Conservation (phyloP, 2,888 invertebrate species). For the Hofmannophila pseudospretella region DNA sequence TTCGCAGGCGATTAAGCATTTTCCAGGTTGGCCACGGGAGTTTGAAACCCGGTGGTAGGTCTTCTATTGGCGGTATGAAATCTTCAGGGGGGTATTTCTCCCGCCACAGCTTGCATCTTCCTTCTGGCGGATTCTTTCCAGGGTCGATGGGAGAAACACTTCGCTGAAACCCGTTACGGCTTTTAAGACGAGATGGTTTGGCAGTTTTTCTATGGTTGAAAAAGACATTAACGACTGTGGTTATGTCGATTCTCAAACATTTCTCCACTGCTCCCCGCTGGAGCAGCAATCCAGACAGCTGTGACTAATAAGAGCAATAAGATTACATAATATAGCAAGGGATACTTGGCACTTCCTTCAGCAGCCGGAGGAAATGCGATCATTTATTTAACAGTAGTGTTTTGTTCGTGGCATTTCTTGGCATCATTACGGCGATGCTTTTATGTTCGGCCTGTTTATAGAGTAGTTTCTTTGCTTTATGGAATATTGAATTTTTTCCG, state of each 20-base stretch:
- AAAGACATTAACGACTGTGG: conserved; percentile 25
- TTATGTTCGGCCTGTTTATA: conserved; percentile 3
- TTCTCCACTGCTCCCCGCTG: conserved; percentile 8
- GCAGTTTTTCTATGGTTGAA: conserved; percentile 15
- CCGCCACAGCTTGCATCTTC: too few relatives aligned
- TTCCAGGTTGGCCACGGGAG: too few relatives aligned
- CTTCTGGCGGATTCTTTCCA: too few relatives aligned
- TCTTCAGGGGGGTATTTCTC: too few relatives aligned
- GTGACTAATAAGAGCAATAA: conserved; percentile 16
- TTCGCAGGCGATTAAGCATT: too few relatives aligned
- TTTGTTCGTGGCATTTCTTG: conserved; percentile 17
- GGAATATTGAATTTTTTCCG: too few relatives aligned
- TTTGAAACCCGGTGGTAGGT: too few relatives aligned
- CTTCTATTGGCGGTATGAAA: too few relatives aligned
- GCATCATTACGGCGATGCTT: conserved; percentile 9
- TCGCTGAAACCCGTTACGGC: too few relatives aligned
- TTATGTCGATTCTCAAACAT: conserved; percentile 17
- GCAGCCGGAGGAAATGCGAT: conserved; percentile 10
- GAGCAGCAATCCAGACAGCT: conserved; percentile 13
- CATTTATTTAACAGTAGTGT: conserved; percentile 13
- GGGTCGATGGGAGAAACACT: too few relatives aligned
- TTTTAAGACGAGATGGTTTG: too few relatives aligned
- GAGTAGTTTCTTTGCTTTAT: too few relatives aligned
- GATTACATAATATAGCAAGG: conserved; percentile 16
- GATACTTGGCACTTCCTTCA: conserved; percentile 19